Evolutionary conservation across 2,797 vertebrate species (phyloP).

Genomic region (Cygnus olor): DNA sequence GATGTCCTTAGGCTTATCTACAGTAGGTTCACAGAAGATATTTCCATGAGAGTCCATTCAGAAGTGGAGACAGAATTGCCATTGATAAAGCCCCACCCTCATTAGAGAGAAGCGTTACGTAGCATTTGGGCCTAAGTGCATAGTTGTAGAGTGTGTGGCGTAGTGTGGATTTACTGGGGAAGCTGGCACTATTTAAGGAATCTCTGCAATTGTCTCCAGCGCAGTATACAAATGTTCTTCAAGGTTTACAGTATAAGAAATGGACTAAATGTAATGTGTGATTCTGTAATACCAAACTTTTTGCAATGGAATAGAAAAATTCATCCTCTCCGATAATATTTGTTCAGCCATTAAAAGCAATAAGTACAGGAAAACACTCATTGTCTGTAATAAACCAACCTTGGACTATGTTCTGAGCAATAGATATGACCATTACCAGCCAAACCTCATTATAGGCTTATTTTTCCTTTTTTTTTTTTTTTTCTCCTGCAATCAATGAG

Average conservation of each 20-base stretch:
- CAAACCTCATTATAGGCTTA: not conserved
- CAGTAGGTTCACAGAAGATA: not conserved
- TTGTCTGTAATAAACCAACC: not conserved
- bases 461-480: not conserved
- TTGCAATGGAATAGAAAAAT: not conserved
- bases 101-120: not conserved
- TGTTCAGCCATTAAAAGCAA: not conserved
- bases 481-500: not conserved
- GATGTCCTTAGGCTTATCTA: not conserved
- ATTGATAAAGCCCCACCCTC: not conserved
- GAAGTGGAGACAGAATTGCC: not conserved
- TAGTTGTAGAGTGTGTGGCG: not conserved
- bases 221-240: not conserved
- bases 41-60: not conserved
- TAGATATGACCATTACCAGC: not conserved
- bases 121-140: not conserved
- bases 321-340: not conserved
- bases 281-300: not conserved
- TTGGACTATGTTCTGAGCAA: not conserved
- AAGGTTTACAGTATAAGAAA: not conserved
- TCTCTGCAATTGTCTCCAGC: not conserved
- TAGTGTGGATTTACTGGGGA: not conserved
- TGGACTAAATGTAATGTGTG: not conserved
- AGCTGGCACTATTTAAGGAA: not conserved
- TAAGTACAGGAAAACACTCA: not conserved